A percentile compares a stretch with the other conserved stretches of the same genome.
These are phyloP conservation scores for Oceanodroma tethys DNA, from an alignment of 2,113 vertebrate genomes.

Conservation along the genomic window DNA sequence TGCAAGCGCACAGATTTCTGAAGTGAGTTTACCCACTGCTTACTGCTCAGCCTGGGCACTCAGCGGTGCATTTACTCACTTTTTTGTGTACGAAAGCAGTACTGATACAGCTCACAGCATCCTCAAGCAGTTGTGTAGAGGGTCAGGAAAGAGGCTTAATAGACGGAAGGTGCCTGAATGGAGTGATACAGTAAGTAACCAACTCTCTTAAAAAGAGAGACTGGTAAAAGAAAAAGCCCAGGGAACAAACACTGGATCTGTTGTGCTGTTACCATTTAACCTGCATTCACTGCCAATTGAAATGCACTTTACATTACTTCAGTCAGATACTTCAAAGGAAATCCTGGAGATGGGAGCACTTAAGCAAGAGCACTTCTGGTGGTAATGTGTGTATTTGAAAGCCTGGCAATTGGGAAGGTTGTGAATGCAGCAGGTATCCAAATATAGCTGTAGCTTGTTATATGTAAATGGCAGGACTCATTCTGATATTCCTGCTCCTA, in stretches of 20 bases:
- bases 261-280: conserved; percentile 67
- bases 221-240: conserved; percentile 58
- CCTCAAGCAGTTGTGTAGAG: conserved; percentile 15
- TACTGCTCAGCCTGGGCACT: conserved; percentile 34
- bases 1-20: neutral
- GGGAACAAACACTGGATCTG: conserved; percentile 64
- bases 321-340: conserved; percentile 69
- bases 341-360: conserved; percentile 68
- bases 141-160: conserved; percentile 40
- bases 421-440: conserved; percentile 55
- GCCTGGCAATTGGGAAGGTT: conserved; percentile 63
- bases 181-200: conserved; percentile 23
- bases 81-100: conserved; percentile 22
- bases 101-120: conserved; percentile 47
- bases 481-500: conserved; percentile 32
- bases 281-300: conserved; percentile 66
- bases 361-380: conserved; percentile 69
- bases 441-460: conserved; percentile 53
- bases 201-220: conserved; percentile 9
- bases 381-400: conserved; percentile 67
- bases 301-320: conserved; percentile 70
- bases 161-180: conserved; percentile 48
- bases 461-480: conserved; percentile 28
- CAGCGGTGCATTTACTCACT: conserved; percentile 19
- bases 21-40: conserved; percentile 14